Base-by-base conservation (phyloP, 1,140 invertebrate species). In the Trichonephila clavata region DNA sequence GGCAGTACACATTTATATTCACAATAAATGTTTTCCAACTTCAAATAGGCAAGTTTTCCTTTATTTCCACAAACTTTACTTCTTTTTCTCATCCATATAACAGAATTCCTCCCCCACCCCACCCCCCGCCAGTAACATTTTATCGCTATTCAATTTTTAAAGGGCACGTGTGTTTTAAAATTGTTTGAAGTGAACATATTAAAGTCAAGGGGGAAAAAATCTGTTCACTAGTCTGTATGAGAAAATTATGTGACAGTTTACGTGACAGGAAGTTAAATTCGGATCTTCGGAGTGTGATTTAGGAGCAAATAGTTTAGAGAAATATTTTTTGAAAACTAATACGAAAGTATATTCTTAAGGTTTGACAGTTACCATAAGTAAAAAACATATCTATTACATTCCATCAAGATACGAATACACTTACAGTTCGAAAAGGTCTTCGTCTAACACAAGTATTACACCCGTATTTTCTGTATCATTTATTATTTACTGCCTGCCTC, bases 401-500 rank as follows among this genome's bases (percentile, higher is more conserved):
- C 89, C 60, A 90, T 90, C 68, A 90, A 90, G 89, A 80, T 90
- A 80, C 43, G 71, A 43, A 61, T 63, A 87, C 60, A 63, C 86
- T 63, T 80, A 43, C 77, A 80, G 50, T 90, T 61, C 39, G 50
- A 92, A 84, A 83, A 68, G 21, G 61, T 57, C 90, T 92, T 80
- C 68, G 24, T 24, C 89, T 81, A 61, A 71, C 87, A 89, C 63
- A 71, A 77, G 87, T 71, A 81, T 90, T 61, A 92, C 90, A 61
- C 39, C 50, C 27, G 57, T 84, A 92, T 92, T 92, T 84, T 59
- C 90, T 92, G 71, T 60, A 92, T 92, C 90, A 92, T 92, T 84
- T 92, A 92, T 92, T 92, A 92, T 92, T 92, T 92, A 92, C 90
- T 59, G 60, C 80, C 59, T 27, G 90, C 90, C 80, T 92, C 27